Percentiles rank a stretch among this genome's conserved stretches.
phyloP scores from a whole-genome alignment of 2,113 vertebrate genomes.

The human (Homo sapiens) region GRCh38 chr20:53335501-53336000 shows the following conservation, averaged over 20 bases:
- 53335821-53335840: background rate
- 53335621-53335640: background rate
- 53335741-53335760: background rate
- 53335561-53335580: background rate
- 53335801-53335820: background rate
- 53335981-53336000: constrained; percentile 53
- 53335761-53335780: background rate
- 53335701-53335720: too few species aligned
- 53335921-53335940: constrained; percentile 48
- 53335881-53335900: constrained; percentile 32
- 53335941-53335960: constrained; percentile 51
- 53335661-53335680: too few species aligned
- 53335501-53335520: background rate
- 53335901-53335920: constrained; percentile 31
- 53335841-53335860: background rate
- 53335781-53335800: background rate
- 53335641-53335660: background rate
- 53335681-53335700: background rate
- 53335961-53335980: constrained; percentile 63
- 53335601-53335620: background rate
- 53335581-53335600: rapidly evolving
- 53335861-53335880: background rate
- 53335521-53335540: background rate
- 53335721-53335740: background rate
- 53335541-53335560: background rate